A percentile compares a stretch with the other conserved stretches of the same genome.
phyloP scores from a whole-genome alignment of 2,888 invertebrate species.

The Gnatocerus cornutus region DNA sequence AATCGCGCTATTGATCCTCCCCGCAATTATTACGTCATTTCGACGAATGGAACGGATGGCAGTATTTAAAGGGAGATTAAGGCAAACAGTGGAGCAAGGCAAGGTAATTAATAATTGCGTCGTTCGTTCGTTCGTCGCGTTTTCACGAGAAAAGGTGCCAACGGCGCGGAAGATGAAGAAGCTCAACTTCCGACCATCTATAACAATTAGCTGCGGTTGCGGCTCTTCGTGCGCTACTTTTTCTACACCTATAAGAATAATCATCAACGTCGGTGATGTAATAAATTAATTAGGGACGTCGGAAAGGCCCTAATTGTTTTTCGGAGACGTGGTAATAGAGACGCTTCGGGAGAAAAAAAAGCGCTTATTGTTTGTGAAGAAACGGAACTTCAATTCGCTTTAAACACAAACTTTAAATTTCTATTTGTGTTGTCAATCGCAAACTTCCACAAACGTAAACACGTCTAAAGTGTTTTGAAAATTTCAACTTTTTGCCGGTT shows the following conservation, averaged over 20 bases:
- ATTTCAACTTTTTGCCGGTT: conserved; percentile 5
- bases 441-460: no score
- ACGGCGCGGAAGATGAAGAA: conserved; percentile 20
- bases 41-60: conserved; percentile 34
- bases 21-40: conserved; percentile 38
- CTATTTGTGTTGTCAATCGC: no score
- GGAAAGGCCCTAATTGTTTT: conserved; percentile 15
- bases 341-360: not conserved
- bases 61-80: conserved; percentile 38
- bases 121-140: conserved; percentile 12
- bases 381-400: no score
- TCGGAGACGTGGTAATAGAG: conserved; percentile 3
- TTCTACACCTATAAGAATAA: conserved; percentile 23
- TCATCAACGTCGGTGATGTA: conserved; percentile 5
- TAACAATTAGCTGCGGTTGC: conserved; percentile 28
- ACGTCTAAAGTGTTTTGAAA: no score
- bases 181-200: conserved; percentile 20
- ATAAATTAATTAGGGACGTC: conserved; percentile 25
- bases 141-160: conserved; percentile 28
- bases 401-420: no score
- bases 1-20: conserved; percentile 33
- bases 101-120: conserved; percentile 42
- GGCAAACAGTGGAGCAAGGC: conserved; percentile 23
- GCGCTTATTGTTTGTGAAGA: no score
- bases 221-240: conserved; percentile 1